Percentiles rank a stretch among this genome's conserved stretches.
phyloP scores from a whole-genome alignment of 2,797 vertebrate genomes.

The Microcaecilia unicolor region DNA sequence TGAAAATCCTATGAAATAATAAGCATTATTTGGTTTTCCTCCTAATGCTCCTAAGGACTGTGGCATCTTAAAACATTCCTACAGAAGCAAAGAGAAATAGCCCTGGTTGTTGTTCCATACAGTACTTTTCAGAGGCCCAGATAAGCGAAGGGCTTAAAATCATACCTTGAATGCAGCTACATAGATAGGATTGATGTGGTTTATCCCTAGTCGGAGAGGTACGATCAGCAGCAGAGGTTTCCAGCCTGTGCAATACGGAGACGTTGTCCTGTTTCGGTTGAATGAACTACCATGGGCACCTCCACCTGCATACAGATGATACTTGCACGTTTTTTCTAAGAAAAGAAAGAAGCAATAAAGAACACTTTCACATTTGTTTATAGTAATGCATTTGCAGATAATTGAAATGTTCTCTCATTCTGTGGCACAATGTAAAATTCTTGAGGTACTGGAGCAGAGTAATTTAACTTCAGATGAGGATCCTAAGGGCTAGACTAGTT shows the following conservation, averaged over 20 bases:
- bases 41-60: constrained; percentile 80
- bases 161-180: constrained; percentile 72
- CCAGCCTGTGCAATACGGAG: constrained; percentile 48
- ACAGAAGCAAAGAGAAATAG: constrained; percentile 39
- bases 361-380: too few species aligned
- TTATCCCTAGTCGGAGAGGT: constrained; percentile 75
- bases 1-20: constrained; percentile 83
- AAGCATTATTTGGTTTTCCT: constrained; percentile 82
- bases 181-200: constrained; percentile 79
- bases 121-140: too few species aligned
- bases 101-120: too few species aligned
- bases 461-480: too few species aligned
- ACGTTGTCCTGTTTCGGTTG: constrained; percentile 20
- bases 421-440: too few species aligned
- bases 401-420: too few species aligned
- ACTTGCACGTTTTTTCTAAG: constrained; percentile 58
- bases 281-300: constrained; percentile 25
- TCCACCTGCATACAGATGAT: constrained; percentile 30
- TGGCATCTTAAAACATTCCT: constrained; percentile 87
- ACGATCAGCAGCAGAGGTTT: constrained; percentile 73
- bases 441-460: too few species aligned
- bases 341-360: constrained; percentile 1
- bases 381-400: too few species aligned
- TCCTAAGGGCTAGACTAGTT: too few species aligned
- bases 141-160: background rate